Percentiles rank a stretch among this genome's conserved stretches.
phyloP scores from a whole-genome alignment of 2,113 vertebrate genomes.

The Dasyurus viverrinus region DNA sequence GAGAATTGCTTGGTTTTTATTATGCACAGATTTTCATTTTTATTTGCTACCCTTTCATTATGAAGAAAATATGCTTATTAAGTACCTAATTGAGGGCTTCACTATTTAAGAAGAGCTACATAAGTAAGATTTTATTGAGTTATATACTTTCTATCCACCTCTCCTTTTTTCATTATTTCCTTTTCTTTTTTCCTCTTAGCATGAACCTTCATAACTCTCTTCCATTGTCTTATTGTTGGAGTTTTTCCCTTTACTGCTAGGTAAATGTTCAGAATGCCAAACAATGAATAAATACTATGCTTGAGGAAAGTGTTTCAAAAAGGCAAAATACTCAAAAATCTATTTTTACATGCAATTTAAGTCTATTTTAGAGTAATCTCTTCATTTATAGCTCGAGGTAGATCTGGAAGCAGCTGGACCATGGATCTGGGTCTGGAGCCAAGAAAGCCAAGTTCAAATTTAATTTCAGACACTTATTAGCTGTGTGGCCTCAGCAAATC shows the following conservation, averaged over 20 bases:
- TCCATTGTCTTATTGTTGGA: background rate
- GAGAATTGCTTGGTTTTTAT: background rate
- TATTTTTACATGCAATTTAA: background rate
- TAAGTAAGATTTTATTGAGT: background rate
- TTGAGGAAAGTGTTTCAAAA: background rate
- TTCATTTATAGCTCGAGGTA: background rate
- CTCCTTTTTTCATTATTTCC: background rate
- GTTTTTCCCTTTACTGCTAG: background rate
- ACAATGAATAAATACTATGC: background rate
- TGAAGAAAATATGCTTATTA: background rate
- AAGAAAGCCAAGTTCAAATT: background rate
- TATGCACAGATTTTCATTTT: background rate
- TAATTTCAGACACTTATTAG: background rate
- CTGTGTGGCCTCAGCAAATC: background rate
- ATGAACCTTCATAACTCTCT: background rate
- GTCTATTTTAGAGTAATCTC: background rate
- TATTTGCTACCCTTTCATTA: background rate
- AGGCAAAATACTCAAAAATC: background rate
- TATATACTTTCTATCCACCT: background rate
- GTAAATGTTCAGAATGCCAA: background rate
- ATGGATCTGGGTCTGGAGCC: background rate
- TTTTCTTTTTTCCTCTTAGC: background rate
- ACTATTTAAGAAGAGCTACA: background rate
- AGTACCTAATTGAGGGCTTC: background rate
- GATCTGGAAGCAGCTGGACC: background rate